Evolutionary conservation across 2,113 vertebrate genomes (phyloP).

Genomic region (Zosterops borbonicus): DNA sequence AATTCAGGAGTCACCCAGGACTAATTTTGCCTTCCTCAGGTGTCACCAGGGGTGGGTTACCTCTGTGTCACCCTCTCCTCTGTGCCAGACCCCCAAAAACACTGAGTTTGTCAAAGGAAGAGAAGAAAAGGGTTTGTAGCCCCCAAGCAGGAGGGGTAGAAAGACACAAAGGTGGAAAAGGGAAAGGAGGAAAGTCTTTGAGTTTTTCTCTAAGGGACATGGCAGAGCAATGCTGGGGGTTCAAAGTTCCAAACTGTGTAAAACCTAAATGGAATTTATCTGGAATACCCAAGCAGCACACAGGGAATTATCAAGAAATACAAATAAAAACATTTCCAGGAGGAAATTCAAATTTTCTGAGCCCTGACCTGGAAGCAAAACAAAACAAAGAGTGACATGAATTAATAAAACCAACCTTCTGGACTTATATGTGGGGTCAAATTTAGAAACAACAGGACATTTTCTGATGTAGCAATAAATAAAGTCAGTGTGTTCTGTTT

Average conservation of each 20-base stretch:
- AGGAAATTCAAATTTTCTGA: not conserved
- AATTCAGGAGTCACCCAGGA: not conserved
- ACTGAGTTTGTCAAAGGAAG: not conserved
- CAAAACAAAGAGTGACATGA: not conserved
- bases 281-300: not conserved
- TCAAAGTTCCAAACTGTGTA: not conserved
- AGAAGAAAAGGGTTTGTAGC: not conserved
- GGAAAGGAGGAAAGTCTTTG: not conserved
- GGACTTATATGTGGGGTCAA: not conserved
- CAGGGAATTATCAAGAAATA: not conserved
- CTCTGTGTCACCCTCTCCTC: not conserved
- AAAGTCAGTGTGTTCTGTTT: not conserved
- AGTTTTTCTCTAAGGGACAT: not conserved
- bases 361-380: not conserved
- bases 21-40: not conserved
- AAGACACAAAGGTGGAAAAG: not conserved
- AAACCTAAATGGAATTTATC: not conserved
- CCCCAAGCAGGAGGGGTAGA: not conserved
- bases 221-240: not conserved
- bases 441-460: not conserved
- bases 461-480: not conserved
- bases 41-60: conserved; percentile 34
- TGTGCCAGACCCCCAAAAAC: not conserved
- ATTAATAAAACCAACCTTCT: not conserved
- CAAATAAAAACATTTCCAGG: not conserved